phyloP scores from a whole-genome alignment of 2,113 vertebrate species.

The Thunnus maccoyii region DNA sequence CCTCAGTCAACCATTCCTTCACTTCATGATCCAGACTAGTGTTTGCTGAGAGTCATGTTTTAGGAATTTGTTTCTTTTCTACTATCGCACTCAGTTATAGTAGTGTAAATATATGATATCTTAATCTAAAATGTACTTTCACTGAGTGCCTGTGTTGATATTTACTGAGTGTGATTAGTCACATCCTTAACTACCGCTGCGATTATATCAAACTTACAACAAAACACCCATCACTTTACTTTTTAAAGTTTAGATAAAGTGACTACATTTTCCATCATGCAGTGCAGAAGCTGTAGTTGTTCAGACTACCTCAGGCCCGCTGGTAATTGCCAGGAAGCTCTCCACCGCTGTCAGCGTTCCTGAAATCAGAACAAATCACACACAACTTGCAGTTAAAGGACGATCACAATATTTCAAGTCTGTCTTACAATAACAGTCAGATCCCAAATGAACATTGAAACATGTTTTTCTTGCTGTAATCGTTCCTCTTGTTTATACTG shows the following conservation, averaged over 20 bases:
- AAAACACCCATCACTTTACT: background rate
- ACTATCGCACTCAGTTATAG: background rate
- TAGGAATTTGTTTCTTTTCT: background rate
- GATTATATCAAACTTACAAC: too few species aligned
- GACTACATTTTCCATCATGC: constrained; percentile 15
- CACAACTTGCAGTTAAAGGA: too few species aligned
- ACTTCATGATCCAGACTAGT: background rate
- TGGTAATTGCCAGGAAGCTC: constrained; percentile 87
- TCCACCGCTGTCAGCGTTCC: constrained; percentile 91
- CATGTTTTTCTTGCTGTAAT: too few species aligned
- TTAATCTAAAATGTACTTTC: background rate
- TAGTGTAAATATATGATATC: background rate
- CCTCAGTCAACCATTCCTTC: too few species aligned
- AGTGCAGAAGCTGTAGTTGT: background rate
- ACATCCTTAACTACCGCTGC: background rate
- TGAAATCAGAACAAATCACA: constrained; percentile 45
- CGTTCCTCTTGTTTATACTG: too few species aligned
- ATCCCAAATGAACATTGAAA: too few species aligned
- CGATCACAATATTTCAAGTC: too few species aligned
- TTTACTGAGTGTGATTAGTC: background rate
- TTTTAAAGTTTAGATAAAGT: background rate
- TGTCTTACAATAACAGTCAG: too few species aligned
- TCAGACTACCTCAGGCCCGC: constrained; percentile 87
- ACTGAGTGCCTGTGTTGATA: background rate
- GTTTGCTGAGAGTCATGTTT: background rate